Base-by-base conservation (phyloP, 2,113 vertebrate species). In the Trichechus manatus region DNA sequence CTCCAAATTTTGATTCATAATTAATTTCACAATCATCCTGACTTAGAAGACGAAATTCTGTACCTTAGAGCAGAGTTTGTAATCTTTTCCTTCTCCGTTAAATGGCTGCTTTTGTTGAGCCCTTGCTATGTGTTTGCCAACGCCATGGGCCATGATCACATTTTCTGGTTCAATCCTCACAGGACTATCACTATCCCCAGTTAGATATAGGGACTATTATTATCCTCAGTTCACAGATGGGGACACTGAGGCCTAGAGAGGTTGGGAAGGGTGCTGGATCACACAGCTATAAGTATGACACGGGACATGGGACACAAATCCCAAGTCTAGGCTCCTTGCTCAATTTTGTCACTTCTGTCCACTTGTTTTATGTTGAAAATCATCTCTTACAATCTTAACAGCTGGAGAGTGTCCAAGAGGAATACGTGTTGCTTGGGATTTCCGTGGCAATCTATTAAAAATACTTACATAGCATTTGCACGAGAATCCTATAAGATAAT, bases 381-480 rank as follows among this genome's bases (percentile, higher is more conserved):
- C 1, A 0, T 13, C 64, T 36, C 64, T 75, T 90, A 53, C 0
- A 17, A 85, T 79, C 4, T 0, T n/a, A 88, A 47, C 4, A 64
- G 27, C 56, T 87, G 11, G 36, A 87, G 9, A 50, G 3, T n/a
- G 39, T 82, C 22, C 64, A 56, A 33, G 63, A 68, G 50, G 36
- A 29, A 87, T 29, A 42, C 33, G 31, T 53, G 15, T 70, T 88
- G 68, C 13, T 23, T 74, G 6, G 29, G 14, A 89, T 68, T 63
- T 84, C 77, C n/a, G 6, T 61, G 33, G 14, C 2, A 27, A 90
- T 63, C 33, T 87, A 31, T 75, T 85, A 70, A 75, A 74, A 91
- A 89, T 93, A 47, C 92, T 89, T 95, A 23, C 36, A 81, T 87
- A 70, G 75, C 87, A 83, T 90, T 95, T 87, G 29, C 61, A 61